Conservation (phyloP, 2,113 vertebrate species). For the Eurypyga helias region DNA sequence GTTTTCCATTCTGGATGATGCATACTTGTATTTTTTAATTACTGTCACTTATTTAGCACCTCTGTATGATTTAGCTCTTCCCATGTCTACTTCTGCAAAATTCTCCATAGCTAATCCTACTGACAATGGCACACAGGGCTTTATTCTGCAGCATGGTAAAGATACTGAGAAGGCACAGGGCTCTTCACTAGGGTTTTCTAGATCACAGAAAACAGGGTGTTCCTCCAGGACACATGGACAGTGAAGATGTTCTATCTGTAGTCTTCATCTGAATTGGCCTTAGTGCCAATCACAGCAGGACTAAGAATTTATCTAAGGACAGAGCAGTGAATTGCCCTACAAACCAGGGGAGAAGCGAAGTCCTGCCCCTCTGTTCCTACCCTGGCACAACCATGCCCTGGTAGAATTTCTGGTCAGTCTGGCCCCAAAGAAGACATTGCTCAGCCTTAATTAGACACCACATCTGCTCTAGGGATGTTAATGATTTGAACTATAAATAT, state of each 20-base stretch:
- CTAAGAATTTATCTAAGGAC: not conserved
- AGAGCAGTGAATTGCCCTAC: accelerated
- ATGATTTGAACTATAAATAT: not conserved
- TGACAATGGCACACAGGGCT: not conserved
- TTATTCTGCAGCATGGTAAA: not conserved
- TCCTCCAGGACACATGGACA: not conserved
- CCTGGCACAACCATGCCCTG: not conserved
- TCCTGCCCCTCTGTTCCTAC: not conserved
- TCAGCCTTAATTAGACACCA: not conserved
- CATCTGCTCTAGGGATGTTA: not conserved
- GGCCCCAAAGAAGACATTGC: not conserved
- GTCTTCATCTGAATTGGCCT: not conserved
- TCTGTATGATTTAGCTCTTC: not conserved
- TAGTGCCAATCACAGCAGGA: not conserved
- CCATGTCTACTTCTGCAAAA: not conserved
- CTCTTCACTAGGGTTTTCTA: not conserved
- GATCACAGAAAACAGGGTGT: not conserved
- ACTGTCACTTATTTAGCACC: not conserved
- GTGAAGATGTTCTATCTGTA: not conserved
- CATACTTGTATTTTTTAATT: not conserved
- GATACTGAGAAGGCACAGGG: not conserved
- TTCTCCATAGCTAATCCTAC: not conserved
- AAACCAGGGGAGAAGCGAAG: not conserved
- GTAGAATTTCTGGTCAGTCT: not conserved
- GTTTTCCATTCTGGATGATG: not conserved